Conservation (phyloP, 2,888 invertebrate species). For the Limenitis camilla region DNA sequence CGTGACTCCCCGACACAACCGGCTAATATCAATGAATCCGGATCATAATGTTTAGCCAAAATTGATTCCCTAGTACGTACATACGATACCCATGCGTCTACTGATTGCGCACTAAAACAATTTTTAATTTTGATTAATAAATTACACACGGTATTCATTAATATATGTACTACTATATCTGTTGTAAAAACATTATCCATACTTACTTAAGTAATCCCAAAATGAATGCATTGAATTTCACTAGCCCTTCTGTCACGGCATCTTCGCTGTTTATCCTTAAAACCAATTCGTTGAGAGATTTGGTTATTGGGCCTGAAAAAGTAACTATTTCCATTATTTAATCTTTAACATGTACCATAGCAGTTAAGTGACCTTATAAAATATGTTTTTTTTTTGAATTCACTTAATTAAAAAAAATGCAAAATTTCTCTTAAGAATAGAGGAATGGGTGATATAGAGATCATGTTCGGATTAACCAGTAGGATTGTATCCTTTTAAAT, state of each 20-base stretch:
- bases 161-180: no score
- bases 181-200: conserved; percentile 4
- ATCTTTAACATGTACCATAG: conserved; percentile 59
- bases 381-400: no score
- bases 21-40: conserved; percentile 82
- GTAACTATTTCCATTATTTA: neutral
- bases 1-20: conserved; percentile 74
- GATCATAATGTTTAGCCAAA: conserved; percentile 85
- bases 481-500: no score
- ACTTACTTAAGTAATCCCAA: conserved; percentile 89
- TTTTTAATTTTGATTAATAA: conserved; percentile 78
- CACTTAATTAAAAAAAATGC: neutral
- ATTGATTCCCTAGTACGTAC: conserved; percentile 88
- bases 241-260: conserved; percentile 85
- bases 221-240: conserved; percentile 92
- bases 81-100: conserved; percentile 93
- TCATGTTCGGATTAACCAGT: no score
- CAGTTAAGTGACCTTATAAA: no score
- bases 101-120: conserved; percentile 80
- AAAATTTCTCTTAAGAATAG: no score
- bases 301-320: conserved; percentile 81
- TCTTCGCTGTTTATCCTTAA: conserved; percentile 88
- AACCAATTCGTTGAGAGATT: conserved; percentile 88
- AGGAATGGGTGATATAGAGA: no score
- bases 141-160: no score